Percentiles rank a stretch among this genome's conserved stretches.
phyloP scores from a whole-genome alignment of 2,888 invertebrate species.

The Acleris sparsana region DNA sequence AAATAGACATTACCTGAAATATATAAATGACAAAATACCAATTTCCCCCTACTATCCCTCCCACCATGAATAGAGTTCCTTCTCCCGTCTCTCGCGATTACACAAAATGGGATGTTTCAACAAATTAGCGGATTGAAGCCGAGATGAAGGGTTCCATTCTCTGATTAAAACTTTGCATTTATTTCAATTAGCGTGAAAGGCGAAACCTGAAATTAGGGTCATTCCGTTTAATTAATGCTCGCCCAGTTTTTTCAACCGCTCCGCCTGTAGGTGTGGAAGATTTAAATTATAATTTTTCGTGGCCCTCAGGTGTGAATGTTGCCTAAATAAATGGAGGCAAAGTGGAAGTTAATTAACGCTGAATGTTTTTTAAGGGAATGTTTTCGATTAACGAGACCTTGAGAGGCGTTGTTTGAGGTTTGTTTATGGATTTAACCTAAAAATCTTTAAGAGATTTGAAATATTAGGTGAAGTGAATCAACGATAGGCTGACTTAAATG shows the following conservation, averaged over 20 bases:
- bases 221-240: conserved; percentile 69
- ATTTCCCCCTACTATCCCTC: no score
- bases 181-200: conserved; percentile 73
- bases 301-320: conserved; percentile 63
- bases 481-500: no score
- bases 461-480: no score
- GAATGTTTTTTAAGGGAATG: conserved; percentile 26
- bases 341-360: conserved; percentile 25
- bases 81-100: conserved; percentile 1
- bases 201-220: conserved; percentile 70
- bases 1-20: no score
- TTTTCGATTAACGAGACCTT: conserved; percentile 25
- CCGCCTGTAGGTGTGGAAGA: conserved; percentile 47
- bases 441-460: no score
- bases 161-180: conserved; percentile 71
- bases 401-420: conserved; percentile 7
- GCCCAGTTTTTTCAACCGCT: conserved; percentile 52
- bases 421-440: conserved; percentile 6
- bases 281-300: conserved; percentile 58
- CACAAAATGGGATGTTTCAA: conserved; percentile 33
- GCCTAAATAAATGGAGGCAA: conserved; percentile 30
- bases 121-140: conserved; percentile 36
- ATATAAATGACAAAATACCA: no score
- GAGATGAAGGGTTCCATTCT: conserved; percentile 46
- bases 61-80: no score